These are phyloP conservation scores for Drosophila acutilabella DNA, from an alignment of 2,888 invertebrate species.

Conservation along the genomic window DNA sequence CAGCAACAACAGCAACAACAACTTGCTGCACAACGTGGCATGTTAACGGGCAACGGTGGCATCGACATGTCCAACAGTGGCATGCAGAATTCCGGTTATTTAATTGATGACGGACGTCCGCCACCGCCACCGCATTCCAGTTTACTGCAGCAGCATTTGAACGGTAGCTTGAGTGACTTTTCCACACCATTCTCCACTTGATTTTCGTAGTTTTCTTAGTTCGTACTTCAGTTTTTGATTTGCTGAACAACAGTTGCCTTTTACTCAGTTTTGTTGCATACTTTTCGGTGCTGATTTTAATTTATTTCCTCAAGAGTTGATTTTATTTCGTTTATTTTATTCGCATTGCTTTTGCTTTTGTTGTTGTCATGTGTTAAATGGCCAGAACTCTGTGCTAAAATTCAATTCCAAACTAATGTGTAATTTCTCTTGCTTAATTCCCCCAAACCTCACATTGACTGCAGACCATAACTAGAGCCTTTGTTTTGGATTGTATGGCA, in stretches of 20 bases:
- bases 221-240: background rate
- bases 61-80: conserved; percentile 69
- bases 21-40: conserved; percentile 43
- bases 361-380: conserved; percentile 42
- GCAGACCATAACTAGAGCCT: conserved; percentile 68
- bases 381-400: conserved; percentile 2
- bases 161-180: conserved; percentile 59
- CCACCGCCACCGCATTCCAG: conserved; percentile 89
- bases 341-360: conserved; percentile 23
- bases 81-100: conserved; percentile 63
- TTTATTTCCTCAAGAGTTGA: background rate
- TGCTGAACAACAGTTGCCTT: background rate
- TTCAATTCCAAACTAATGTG: conserved; percentile 51
- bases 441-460: conserved; percentile 26
- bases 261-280: conserved; percentile 17
- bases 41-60: conserved; percentile 77
- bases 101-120: conserved; percentile 88
- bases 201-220: conserved; percentile 16
- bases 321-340: background rate
- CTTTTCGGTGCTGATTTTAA: conserved; percentile 20
- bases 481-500: conserved; percentile 44
- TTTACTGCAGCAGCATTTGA: conserved; percentile 90
- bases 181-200: conserved; percentile 10
- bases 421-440: conserved; percentile 62
- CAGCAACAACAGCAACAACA: conserved; percentile 52